Conservation (phyloP, 1,140 invertebrate genomes). For the Aradophagus sp. region DNA sequence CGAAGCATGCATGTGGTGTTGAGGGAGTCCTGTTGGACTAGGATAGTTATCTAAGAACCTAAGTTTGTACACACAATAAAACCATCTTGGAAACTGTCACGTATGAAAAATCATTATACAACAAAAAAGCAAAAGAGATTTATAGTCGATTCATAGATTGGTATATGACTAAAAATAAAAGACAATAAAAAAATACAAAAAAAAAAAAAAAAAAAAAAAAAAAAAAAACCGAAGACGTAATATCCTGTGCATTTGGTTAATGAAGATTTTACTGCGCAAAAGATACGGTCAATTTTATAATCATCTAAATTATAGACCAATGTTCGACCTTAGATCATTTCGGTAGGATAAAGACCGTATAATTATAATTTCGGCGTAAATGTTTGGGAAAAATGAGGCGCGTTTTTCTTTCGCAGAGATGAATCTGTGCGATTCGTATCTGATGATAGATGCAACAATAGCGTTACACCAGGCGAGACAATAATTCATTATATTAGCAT, state of each 20-base stretch:
- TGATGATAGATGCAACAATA: slow-evolving; percentile 53
- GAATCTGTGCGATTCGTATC: slow-evolving; percentile 46
- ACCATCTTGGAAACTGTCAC: too few relatives aligned
- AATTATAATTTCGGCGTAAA: slow-evolving; percentile 51
- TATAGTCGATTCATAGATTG: too few relatives aligned
- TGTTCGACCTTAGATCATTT: slow-evolving; percentile 24
- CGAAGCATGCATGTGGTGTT: too few relatives aligned
- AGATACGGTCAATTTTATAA: slow-evolving; percentile 43
- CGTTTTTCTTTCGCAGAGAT: slow-evolving; percentile 34
- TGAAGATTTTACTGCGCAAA: slow-evolving; percentile 31
- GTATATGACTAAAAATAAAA: too few relatives aligned
- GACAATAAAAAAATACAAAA: too few relatives aligned
- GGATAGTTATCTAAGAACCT: too few relatives aligned
- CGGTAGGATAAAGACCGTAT: slow-evolving; percentile 22
- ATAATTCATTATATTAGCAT: slow-evolving; percentile 46
- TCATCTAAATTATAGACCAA: slow-evolving; percentile 47
- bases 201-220: too few relatives aligned
- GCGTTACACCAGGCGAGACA: slow-evolving; percentile 42
- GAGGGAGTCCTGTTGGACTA: too few relatives aligned
- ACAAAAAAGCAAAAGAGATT: too few relatives aligned
- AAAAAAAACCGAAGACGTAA: too few relatives aligned
- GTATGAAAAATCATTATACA: too few relatives aligned
- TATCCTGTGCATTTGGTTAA: slow-evolving; percentile 36
- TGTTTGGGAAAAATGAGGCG: slow-evolving; percentile 26
- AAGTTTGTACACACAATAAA: too few relatives aligned